phyloP scores from a whole-genome alignment of 1,140 invertebrate genomes.

The Spodoptera frugiperda region DNA sequence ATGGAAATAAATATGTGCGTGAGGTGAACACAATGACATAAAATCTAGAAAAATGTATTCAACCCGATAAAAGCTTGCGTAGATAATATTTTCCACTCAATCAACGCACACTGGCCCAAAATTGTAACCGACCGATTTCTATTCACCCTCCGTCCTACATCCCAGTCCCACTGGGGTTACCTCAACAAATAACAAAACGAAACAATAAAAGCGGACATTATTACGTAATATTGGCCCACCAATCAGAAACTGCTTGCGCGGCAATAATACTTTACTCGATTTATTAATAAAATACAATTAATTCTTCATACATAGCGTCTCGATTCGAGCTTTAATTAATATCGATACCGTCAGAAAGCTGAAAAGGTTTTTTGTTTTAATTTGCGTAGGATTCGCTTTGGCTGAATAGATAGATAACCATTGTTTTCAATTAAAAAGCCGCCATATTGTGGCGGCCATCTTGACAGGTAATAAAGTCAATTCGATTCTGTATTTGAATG shows the following conservation, averaged over 20 bases:
- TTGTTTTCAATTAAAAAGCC: constrained; percentile 25
- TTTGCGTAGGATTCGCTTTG: constrained; percentile 1
- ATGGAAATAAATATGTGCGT: too few relatives aligned
- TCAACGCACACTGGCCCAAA: not conserved
- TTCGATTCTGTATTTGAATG: not conserved
- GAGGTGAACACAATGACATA: too few relatives aligned
- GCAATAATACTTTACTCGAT: not conserved
- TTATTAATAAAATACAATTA: constrained; percentile 23
- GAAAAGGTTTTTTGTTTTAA: constrained; percentile 17
- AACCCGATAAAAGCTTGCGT: not conserved
- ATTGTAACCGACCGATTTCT: constrained; percentile 23
- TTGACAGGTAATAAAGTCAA: constrained; percentile 18
- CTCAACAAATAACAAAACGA: constrained; percentile 21
- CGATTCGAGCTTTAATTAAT: constrained; percentile 11
- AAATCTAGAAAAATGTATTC: too few relatives aligned
- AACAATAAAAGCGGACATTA: constrained; percentile 21
- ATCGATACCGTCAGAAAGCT: constrained; percentile 21
- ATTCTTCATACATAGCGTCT: not conserved
- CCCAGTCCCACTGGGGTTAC: not conserved
- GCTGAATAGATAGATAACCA: not conserved
- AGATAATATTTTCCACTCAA: constrained; percentile 1
- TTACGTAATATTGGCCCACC: constrained; percentile 1
- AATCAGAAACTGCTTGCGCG: constrained; percentile 16
- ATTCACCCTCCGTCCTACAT: constrained; percentile 8
- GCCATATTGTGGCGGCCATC: constrained; percentile 22